phyloP scores from a whole-genome alignment of 2,888 invertebrate genomes.

The Margaritifera margaritifera region DNA sequence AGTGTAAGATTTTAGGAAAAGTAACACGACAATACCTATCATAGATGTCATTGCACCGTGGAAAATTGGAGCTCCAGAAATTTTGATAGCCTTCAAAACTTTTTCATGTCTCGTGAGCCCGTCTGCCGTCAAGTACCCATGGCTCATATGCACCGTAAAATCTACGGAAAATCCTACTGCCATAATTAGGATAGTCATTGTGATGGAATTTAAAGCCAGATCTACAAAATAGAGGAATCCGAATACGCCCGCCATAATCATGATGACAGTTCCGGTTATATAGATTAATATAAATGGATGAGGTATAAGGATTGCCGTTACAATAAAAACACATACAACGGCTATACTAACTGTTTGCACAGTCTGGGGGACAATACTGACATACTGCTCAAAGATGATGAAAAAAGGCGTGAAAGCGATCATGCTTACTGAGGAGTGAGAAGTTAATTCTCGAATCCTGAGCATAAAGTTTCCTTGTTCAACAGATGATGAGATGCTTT shows the following conservation, averaged over 20 bases:
- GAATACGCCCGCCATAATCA: constrained; percentile 58
- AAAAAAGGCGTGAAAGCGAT: constrained; percentile 50
- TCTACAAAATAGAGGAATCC: constrained; percentile 48
- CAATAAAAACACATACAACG: constrained; percentile 52
- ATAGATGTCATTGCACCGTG: constrained; percentile 50
- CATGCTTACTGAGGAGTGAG: constrained; percentile 37
- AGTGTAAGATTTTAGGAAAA: constrained; percentile 39
- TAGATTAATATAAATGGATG: constrained; percentile 32
- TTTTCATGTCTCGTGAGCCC: constrained; percentile 24
- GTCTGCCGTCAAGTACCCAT: constrained; percentile 44
- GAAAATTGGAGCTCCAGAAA: constrained; percentile 43
- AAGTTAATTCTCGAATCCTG: constrained; percentile 44
- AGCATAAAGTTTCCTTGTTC: constrained; percentile 54
- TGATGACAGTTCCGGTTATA: constrained; percentile 49
- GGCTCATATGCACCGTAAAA: constrained; percentile 57
- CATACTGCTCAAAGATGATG: constrained; percentile 62
- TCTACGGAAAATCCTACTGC: constrained; percentile 63
- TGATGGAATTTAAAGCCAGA: constrained; percentile 56
- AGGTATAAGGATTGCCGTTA: constrained; percentile 59
- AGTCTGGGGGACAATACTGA: constrained; percentile 55
- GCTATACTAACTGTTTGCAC: constrained; percentile 58
- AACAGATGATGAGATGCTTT: constrained; percentile 87
- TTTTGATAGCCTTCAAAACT: constrained; percentile 31
- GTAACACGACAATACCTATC: constrained; percentile 44
- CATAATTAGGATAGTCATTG: constrained; percentile 63